Percentiles rank a stretch among this genome's conserved stretches.
Evolutionary conservation across 2,888 invertebrate genomes (phyloP).

Genomic region (Seladonia tumulorum): DNA sequence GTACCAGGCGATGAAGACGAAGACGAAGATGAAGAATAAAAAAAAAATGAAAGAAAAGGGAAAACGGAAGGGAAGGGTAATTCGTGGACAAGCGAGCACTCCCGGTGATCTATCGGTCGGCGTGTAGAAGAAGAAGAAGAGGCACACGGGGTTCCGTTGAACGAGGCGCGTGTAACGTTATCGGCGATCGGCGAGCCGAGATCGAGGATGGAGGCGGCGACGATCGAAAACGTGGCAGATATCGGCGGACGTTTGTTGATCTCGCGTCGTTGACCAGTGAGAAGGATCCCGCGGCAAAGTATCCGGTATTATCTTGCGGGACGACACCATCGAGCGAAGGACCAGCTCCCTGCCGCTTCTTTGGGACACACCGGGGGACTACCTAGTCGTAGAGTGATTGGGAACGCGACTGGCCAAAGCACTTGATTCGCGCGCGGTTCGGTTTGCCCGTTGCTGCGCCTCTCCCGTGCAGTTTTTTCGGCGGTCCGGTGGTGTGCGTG

Average conservation of each 20-base stretch:
- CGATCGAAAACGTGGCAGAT: constrained; percentile 37
- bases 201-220: constrained; percentile 22
- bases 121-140: not conserved
- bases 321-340: constrained; percentile 70
- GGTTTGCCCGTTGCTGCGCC: constrained; percentile 82
- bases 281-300: constrained; percentile 64
- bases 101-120: constrained; percentile 40
- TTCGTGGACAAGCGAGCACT: constrained; percentile 34
- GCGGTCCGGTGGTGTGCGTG: constrained; percentile 75
- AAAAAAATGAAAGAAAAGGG: not conserved
- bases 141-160: constrained; percentile 21
- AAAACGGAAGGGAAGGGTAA: not conserved
- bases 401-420: constrained; percentile 85
- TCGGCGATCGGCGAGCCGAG: constrained; percentile 30
- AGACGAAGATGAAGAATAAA: too few species aligned
- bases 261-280: constrained; percentile 41
- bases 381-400: constrained; percentile 85
- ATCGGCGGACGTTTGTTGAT: constrained; percentile 39
- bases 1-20: too few species aligned
- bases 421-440: constrained; percentile 84
- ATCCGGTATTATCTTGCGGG: constrained; percentile 72
- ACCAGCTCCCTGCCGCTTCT: constrained; percentile 75
- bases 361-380: constrained; percentile 83
- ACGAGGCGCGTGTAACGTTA: constrained; percentile 17
- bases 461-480: constrained; percentile 84